Percentiles rank a stretch among this genome's conserved stretches.
phyloP scores from a whole-genome alignment of 2,113 vertebrate species.

The Neoarius graeffei region DNA sequence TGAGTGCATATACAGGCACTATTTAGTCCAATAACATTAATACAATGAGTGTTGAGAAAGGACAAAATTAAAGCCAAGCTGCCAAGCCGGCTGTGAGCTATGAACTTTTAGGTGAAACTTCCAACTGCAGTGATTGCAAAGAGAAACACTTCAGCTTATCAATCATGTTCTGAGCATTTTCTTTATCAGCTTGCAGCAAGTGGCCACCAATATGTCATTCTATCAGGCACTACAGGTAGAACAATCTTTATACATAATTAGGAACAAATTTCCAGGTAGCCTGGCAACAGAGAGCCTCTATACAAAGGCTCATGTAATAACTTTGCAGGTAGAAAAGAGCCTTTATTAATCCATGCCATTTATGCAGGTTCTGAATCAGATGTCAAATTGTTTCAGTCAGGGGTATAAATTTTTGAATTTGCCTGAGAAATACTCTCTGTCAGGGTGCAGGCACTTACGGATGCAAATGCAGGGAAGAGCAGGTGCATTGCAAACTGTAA shows the following conservation, averaged over 20 bases:
- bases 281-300: slow-evolving; percentile 44
- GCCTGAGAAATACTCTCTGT: not conserved
- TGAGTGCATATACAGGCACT: not conserved
- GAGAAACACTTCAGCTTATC: slow-evolving; percentile 23
- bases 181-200: slow-evolving; percentile 16
- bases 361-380: slow-evolving; percentile 48
- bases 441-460: too few species aligned
- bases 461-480: too few species aligned
- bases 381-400: slow-evolving; percentile 48
- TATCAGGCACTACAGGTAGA: slow-evolving; percentile 46
- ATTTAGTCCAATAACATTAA: not conserved
- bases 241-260: slow-evolving; percentile 47
- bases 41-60: not conserved
- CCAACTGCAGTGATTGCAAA: slow-evolving; percentile 25
- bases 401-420: slow-evolving; percentile 45
- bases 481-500: too few species aligned
- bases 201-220: slow-evolving; percentile 16
- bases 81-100: not conserved
- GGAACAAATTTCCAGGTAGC: slow-evolving; percentile 52
- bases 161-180: slow-evolving; percentile 25
- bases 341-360: slow-evolving; percentile 56
- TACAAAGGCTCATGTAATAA: slow-evolving; percentile 55
- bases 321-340: slow-evolving; percentile 43
- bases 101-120: slow-evolving; percentile 4
- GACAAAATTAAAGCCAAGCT: not conserved